Percentiles rank a stretch among this genome's conserved stretches.
phyloP scores from a whole-genome alignment of 2,888 invertebrate genomes.

The Mactromeris polynyma region DNA sequence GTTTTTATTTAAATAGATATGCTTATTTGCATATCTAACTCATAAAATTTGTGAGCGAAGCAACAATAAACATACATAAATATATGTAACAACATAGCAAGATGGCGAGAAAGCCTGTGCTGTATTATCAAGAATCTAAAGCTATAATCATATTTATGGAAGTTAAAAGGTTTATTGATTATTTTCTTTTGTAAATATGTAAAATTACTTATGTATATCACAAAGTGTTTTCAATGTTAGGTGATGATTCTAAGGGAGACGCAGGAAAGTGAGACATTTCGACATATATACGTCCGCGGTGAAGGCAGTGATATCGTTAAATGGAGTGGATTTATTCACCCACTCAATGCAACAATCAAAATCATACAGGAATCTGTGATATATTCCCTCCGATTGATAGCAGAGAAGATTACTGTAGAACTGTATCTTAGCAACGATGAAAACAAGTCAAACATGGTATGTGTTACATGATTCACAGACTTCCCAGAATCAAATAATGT shows the following conservation, averaged over 20 bases:
- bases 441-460: neutral
- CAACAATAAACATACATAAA: too few species aligned
- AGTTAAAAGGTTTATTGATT: too few species aligned
- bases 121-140: too few species aligned
- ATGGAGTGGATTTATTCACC: slow-evolving; percentile 93
- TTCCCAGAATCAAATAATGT: too few species aligned
- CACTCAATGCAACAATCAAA: slow-evolving; percentile 88
- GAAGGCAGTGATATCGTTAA: slow-evolving; percentile 49
- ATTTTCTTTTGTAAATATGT: too few species aligned
- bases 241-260: slow-evolving; percentile 94
- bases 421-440: slow-evolving; percentile 84
- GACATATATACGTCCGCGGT: slow-evolving; percentile 84
- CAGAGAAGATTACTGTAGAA: slow-evolving; percentile 52
- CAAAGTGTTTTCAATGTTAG: slow-evolving; percentile 74
- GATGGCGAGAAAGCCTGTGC: too few species aligned
- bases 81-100: too few species aligned
- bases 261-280: slow-evolving; percentile 92
- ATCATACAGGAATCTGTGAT: slow-evolving; percentile 35
- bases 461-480: too few species aligned
- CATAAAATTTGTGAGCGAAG: too few species aligned
- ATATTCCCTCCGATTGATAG: slow-evolving; percentile 56
- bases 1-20: too few species aligned
- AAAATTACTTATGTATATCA: neutral
- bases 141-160: too few species aligned
- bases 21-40: too few species aligned